Evolutionary conservation across 2,113 vertebrate genomes (phyloP).

Genomic region (Mustelus asterias): DNA sequence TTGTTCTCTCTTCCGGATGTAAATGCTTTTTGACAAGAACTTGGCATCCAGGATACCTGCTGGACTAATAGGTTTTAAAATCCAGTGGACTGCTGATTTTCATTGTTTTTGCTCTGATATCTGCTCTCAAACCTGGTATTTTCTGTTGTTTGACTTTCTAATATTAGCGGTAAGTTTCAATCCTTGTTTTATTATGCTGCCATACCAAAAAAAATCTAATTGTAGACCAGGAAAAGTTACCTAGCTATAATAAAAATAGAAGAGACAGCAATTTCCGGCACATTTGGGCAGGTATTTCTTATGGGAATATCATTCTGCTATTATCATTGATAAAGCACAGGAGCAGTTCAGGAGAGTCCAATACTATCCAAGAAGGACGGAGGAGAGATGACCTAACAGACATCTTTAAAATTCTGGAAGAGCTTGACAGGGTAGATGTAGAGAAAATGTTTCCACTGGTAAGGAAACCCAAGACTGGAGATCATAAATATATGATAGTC

Average conservation of each 20-base stretch:
- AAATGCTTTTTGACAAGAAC: neutral
- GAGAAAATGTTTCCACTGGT: neutral
- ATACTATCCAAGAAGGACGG: neutral
- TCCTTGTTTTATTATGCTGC: neutral
- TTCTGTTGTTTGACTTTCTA: neutral
- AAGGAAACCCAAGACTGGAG: neutral
- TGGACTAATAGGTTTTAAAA: neutral
- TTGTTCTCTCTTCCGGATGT: neutral
- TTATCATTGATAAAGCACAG: neutral
- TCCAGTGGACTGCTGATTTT: neutral
- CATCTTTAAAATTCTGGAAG: neutral
- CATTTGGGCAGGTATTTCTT: neutral
- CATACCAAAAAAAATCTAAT: neutral
- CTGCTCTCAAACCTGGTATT: neutral
- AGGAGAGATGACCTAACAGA: neutral
- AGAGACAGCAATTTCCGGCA: neutral
- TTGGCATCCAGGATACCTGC: neutral
- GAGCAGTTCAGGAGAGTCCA: neutral
- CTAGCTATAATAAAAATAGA: neutral
- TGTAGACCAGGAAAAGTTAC: neutral
- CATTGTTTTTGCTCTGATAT: neutral
- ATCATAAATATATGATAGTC: neutral
- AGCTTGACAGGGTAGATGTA: neutral
- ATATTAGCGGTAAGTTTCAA: neutral
- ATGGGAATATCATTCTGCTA: neutral